These are phyloP conservation scores for Coptodon bakossiorum DNA, from an alignment of 2,113 vertebrate species.

Conservation along the genomic window DNA sequence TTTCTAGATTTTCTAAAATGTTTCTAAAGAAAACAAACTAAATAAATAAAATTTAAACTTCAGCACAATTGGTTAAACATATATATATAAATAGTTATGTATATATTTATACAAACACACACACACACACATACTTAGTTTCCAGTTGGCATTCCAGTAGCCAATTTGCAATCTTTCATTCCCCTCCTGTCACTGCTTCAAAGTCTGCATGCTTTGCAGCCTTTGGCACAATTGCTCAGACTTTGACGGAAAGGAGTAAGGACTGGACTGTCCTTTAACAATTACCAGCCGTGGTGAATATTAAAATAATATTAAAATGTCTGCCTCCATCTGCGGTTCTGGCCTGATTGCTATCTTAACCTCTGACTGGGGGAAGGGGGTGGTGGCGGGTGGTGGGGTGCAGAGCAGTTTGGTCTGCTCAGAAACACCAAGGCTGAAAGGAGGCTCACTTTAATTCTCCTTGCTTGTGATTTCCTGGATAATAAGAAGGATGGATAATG, in stretches of 20 bases:
- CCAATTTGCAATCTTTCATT: conserved; percentile 59
- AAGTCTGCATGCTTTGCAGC: conserved; percentile 61
- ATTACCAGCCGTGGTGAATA: conserved; percentile 97
- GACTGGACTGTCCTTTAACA: conserved; percentile 97
- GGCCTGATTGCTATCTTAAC: conserved; percentile 99
- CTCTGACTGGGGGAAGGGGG: conserved; percentile 92
- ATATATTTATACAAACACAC: accelerated
- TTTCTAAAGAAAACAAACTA: background rate
- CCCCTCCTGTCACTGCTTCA: conserved; percentile 66
- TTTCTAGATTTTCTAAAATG: background rate
- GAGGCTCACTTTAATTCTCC: conserved; percentile 89
- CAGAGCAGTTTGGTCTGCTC: conserved; percentile 33
- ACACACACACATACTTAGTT: background rate
- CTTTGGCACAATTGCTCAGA: conserved; percentile 85
- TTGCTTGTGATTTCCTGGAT: conserved; percentile 90
- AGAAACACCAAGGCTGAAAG: conserved; percentile 37
- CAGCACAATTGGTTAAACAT: background rate
- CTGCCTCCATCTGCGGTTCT: conserved; percentile 90
- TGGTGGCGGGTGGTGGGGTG: conserved; percentile 76
- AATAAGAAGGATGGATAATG: conserved; percentile 98
- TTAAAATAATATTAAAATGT: conserved; percentile 99
- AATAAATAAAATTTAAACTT: background rate
- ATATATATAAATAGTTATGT: accelerated
- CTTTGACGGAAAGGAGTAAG: conserved; percentile 65
- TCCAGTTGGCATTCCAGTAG: background rate